Evolutionary conservation across 2,113 vertebrate genomes (phyloP).

Genomic region (Brachyhypopomus occidentalis): DNA sequence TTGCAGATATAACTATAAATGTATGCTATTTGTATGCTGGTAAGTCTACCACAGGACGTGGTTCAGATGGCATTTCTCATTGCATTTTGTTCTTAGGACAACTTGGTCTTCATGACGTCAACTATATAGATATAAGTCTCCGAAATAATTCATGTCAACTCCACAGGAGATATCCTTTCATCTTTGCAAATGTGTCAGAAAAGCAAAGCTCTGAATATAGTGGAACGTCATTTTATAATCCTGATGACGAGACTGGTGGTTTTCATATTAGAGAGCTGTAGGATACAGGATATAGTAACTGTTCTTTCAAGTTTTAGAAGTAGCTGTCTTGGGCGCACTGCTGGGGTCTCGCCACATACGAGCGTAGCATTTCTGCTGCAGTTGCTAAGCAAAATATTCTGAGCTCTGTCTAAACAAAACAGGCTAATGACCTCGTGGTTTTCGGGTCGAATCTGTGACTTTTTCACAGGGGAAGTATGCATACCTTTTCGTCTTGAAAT

Average conservation of each 20-base stretch:
- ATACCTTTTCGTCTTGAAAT: slow-evolving; percentile 51
- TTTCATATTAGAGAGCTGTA: slow-evolving; percentile 23
- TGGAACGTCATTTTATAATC: slow-evolving; percentile 29
- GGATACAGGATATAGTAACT: neutral
- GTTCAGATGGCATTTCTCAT: too few relatives aligned
- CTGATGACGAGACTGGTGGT: slow-evolving; percentile 28
- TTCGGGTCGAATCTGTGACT: slow-evolving; percentile 23
- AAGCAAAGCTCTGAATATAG: slow-evolving; percentile 4
- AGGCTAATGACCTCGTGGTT: slow-evolving; percentile 30
- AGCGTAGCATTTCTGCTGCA: slow-evolving; percentile 17
- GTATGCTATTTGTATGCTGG: too few relatives aligned
- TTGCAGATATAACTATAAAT: too few relatives aligned
- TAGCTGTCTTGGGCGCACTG: neutral
- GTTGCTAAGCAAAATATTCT: slow-evolving; percentile 20
- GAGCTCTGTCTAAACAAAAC: slow-evolving; percentile 38
- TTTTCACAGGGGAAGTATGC: slow-evolving; percentile 29
- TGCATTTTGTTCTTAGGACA: too few relatives aligned
- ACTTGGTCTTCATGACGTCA: too few relatives aligned
- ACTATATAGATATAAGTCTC: too few relatives aligned
- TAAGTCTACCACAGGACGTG: too few relatives aligned
- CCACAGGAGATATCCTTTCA: too few relatives aligned
- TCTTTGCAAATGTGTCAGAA: neutral
- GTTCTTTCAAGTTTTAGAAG: neutral
- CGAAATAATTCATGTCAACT: too few relatives aligned
- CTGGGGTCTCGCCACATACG: neutral